Conservation (phyloP, 2,797 vertebrate genomes). For the Chelmon rostratus region DNA sequence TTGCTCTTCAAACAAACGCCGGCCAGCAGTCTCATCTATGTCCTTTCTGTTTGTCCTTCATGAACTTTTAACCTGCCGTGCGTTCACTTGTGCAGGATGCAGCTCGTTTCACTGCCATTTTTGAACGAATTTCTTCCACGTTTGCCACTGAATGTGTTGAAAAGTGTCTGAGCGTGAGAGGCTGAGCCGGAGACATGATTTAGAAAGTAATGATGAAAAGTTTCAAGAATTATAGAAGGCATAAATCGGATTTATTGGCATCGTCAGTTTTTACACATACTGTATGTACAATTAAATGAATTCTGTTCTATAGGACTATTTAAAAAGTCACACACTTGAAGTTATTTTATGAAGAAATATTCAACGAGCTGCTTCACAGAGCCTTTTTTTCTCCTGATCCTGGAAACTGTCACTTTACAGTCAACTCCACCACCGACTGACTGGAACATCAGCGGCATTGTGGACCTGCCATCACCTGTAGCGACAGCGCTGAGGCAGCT, state of each 20-base stretch:
- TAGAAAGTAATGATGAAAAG: not conserved
- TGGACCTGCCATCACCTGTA: constrained; percentile 2
- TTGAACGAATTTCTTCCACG: not conserved
- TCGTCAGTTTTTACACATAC: constrained; percentile 46
- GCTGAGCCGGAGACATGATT: too few relatives aligned
- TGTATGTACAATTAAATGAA: constrained; percentile 34
- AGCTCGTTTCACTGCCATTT: too few relatives aligned
- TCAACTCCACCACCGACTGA: not conserved
- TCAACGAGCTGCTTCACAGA: constrained; percentile 2
- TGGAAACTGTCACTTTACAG: not conserved
- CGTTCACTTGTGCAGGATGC: constrained; percentile 10
- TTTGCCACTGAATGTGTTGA: not conserved
- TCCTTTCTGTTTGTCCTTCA: constrained; percentile 39
- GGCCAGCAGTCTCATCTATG: not conserved
- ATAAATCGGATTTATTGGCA: constrained; percentile 69
- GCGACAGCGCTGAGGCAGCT: not conserved
- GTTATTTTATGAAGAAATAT: constrained; percentile 14
- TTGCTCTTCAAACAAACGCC: constrained; percentile 50
- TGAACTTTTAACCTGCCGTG: constrained; percentile 38
- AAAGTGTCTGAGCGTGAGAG: not conserved
- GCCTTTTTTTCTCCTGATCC: not conserved
- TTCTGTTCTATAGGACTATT: constrained; percentile 1
- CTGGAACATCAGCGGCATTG: not conserved
- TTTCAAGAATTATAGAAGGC: constrained; percentile 46
- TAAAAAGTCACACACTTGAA: constrained; percentile 37